phyloP scores from a whole-genome alignment of 2,888 invertebrate species.

The Lamellibrachia columna region DNA sequence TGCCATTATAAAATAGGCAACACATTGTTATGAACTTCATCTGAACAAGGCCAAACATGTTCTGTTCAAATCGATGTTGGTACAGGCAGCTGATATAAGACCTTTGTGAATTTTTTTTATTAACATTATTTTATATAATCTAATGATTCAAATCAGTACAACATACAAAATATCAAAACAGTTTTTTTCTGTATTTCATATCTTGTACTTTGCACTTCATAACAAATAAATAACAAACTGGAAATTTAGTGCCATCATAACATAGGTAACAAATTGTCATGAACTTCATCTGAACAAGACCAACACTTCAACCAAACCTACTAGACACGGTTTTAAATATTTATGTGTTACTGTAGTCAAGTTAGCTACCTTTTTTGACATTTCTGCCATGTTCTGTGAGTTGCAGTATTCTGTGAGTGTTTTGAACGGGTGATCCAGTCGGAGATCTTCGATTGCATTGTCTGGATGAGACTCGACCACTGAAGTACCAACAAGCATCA shows the following conservation, averaged over 20 bases:
- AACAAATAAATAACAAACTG: conserved; percentile 20
- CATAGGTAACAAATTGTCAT: neutral
- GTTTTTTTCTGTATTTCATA: neutral
- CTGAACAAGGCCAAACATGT: neutral
- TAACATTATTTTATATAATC: no score
- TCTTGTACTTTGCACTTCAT: neutral
- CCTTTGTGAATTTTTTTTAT: no score
- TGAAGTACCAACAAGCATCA: conserved; percentile 40
- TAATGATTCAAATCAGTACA: no score
- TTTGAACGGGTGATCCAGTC: conserved; percentile 87
- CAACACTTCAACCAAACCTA: neutral
- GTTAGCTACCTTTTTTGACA: conserved; percentile 73
- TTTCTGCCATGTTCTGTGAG: conserved; percentile 75
- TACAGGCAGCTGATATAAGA: no score
- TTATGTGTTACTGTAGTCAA: neutral
- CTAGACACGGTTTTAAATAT: no score
- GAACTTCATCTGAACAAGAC: neutral
- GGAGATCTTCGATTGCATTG: conserved; percentile 83
- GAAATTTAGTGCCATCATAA: neutral
- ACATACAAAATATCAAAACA: neutral
- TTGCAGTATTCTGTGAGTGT: conserved; percentile 79
- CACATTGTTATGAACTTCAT: neutral
- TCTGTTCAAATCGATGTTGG: neutral
- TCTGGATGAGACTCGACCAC: conserved; percentile 96
- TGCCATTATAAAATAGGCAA: neutral